Conservation (phyloP, 2,888 invertebrate genomes). For the Smittia aterrima region DNA sequence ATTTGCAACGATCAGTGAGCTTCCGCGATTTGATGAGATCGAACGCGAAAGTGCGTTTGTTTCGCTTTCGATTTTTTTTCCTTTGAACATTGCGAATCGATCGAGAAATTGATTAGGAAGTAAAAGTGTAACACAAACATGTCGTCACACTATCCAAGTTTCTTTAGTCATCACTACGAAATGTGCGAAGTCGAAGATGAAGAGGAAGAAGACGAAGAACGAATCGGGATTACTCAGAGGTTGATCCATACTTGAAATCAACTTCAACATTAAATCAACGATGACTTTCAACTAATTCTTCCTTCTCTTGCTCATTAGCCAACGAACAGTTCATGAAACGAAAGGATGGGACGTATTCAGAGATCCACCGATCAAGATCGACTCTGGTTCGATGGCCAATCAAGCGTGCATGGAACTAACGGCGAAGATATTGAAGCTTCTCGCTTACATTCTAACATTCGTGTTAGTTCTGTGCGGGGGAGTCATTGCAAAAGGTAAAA, state of each 20-base stretch:
- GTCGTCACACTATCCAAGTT: constrained; percentile 23
- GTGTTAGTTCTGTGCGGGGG: constrained; percentile 79
- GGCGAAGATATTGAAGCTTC: constrained; percentile 77
- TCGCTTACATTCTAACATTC: constrained; percentile 84
- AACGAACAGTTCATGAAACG: constrained; percentile 79
- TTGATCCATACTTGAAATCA: background rate
- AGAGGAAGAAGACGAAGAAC: constrained; percentile 10
- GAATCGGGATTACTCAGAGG: background rate
- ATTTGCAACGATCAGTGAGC: background rate
- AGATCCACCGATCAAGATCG: constrained; percentile 84
- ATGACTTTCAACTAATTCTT: background rate
- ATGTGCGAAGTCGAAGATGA: constrained; percentile 13
- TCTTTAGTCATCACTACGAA: constrained; percentile 35
- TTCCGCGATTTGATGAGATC: constrained; percentile 28
- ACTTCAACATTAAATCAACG: background rate
- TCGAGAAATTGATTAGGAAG: background rate
- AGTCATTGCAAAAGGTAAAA: constrained; percentile 70
- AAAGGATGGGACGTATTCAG: constrained; percentile 98
- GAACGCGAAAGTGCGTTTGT: constrained; percentile 22
- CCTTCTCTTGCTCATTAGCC: constrained; percentile 55
- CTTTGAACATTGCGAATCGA: background rate
- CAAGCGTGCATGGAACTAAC: constrained; percentile 83
- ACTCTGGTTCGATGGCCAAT: constrained; percentile 84
- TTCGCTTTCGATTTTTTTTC: constrained; percentile 31
- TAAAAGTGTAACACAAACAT: background rate